A percentile compares a stretch with the other conserved stretches of the same genome.
Evolutionary conservation across 2,797 vertebrate species (phyloP).

Genomic region (Tolypeutes matacus): DNA sequence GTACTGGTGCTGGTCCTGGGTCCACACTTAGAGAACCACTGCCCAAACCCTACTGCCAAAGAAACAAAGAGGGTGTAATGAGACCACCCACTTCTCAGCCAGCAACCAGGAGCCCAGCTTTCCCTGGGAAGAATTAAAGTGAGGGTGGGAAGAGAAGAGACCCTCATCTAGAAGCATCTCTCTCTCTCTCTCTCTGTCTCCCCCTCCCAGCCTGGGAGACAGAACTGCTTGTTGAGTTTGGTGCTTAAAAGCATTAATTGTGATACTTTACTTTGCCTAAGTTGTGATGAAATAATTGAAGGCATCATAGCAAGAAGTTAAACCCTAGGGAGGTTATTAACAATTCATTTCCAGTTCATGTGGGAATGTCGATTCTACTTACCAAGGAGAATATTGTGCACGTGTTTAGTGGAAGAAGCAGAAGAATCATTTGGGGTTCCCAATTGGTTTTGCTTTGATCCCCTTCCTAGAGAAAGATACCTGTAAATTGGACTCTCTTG

Average conservation of each 20-base stretch:
- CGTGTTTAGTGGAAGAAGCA: conserved; percentile 12
- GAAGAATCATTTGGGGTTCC: conserved; percentile 46
- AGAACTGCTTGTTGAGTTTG: background rate
- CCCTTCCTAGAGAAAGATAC: conserved; percentile 57
- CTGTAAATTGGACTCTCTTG: background rate
- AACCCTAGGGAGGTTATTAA: conserved; percentile 80
- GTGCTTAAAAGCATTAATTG: conserved; percentile 67
- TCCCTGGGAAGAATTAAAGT: background rate
- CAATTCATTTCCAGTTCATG: conserved; percentile 78
- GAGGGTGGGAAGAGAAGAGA: background rate
- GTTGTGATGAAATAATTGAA: conserved; percentile 79
- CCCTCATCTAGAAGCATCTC: background rate
- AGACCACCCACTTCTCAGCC: background rate
- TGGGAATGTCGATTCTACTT: conserved; percentile 71
- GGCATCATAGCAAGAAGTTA: conserved; percentile 82
- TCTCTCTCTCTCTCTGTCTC: too few species aligned
- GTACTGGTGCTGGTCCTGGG: background rate
- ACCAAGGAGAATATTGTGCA: conserved; percentile 57
- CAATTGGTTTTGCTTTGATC: conserved; percentile 20
- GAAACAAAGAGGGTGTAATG: background rate
- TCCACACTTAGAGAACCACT: background rate
- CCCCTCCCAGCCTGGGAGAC: background rate
- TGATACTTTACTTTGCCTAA: conserved; percentile 75
- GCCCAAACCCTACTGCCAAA: background rate
- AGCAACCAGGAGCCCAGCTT: background rate